phyloP scores from a whole-genome alignment of 2,888 invertebrate species.

The Abrostola tripartita region DNA sequence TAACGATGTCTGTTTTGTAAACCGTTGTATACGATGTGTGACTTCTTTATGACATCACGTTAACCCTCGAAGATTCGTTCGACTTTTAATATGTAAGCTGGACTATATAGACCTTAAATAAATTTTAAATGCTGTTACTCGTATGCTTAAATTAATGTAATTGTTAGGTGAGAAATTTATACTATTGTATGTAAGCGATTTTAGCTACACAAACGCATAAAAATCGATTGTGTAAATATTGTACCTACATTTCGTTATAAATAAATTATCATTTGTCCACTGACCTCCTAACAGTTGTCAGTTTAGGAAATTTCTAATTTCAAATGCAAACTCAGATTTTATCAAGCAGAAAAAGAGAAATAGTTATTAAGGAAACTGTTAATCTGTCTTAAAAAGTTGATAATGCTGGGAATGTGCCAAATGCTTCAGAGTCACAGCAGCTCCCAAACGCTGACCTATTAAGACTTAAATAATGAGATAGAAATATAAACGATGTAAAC shows the following conservation, averaged over 20 bases:
- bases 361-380: constrained; percentile 72
- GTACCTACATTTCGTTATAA: constrained; percentile 65
- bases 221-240: constrained; percentile 77
- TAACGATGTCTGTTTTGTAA: constrained; percentile 84
- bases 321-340: constrained; percentile 67
- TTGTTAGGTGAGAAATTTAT: constrained; percentile 84
- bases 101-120: constrained; percentile 80
- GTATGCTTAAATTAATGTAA: constrained; percentile 84
- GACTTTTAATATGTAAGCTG: constrained; percentile 80
- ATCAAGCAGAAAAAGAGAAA: constrained; percentile 70
- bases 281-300: constrained; percentile 37
- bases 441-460: constrained; percentile 76
- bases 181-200: constrained; percentile 81
- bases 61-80: constrained; percentile 75
- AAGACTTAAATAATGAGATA: constrained; percentile 78
- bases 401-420: constrained; percentile 86
- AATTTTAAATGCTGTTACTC: constrained; percentile 87
- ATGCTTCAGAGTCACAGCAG: constrained; percentile 78
- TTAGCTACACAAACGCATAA: constrained; percentile 79
- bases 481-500: constrained; percentile 73
- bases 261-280: constrained; percentile 56
- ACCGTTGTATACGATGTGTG: constrained; percentile 88
- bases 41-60: constrained; percentile 82
- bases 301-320: constrained; percentile 56
- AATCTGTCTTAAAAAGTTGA: constrained; percentile 74